These are phyloP conservation scores for Acheta domesticus DNA, from an alignment of 2,888 invertebrate species.

Conservation along the genomic window DNA sequence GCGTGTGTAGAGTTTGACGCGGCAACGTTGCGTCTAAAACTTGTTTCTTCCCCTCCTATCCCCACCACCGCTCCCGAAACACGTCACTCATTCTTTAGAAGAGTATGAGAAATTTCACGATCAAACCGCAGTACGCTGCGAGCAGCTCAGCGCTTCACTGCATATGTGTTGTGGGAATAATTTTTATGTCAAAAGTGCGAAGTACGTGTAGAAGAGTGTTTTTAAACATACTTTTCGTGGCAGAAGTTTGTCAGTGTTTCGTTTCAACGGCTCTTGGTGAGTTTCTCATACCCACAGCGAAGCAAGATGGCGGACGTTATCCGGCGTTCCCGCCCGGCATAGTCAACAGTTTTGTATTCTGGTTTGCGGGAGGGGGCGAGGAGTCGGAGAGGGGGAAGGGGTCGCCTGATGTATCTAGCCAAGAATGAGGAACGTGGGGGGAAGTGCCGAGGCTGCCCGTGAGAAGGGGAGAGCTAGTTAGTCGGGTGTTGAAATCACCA, in stretches of 20 bases:
- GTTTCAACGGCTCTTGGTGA: too few species aligned
- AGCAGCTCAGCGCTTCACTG: background rate
- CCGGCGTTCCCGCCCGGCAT: background rate
- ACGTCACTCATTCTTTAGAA: background rate
- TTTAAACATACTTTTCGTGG: too few species aligned
- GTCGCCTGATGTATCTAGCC: constrained; percentile 25
- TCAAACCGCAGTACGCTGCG: background rate
- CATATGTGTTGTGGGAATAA: background rate
- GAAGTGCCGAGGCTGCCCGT: constrained; percentile 20
- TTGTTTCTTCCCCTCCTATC: constrained; percentile 32
- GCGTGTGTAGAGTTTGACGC: constrained; percentile 12
- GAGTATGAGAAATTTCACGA: background rate
- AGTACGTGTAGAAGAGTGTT: too few species aligned
- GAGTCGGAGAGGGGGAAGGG: constrained; percentile 11
- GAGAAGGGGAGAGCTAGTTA: constrained; percentile 33
- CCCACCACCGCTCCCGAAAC: background rate
- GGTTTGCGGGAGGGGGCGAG: background rate
- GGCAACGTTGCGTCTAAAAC: constrained; percentile 34
- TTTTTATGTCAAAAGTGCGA: too few species aligned
- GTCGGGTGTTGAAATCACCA: constrained; percentile 35
- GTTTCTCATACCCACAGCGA: background rate
- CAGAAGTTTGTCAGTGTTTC: too few species aligned
- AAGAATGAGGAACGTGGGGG: constrained; percentile 32
- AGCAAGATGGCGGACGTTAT: background rate
- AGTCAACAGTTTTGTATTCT: background rate